These are phyloP conservation scores for Triplophysa yarkandensis DNA, from an alignment of 2,797 vertebrate genomes.

Conservation along the genomic window DNA sequence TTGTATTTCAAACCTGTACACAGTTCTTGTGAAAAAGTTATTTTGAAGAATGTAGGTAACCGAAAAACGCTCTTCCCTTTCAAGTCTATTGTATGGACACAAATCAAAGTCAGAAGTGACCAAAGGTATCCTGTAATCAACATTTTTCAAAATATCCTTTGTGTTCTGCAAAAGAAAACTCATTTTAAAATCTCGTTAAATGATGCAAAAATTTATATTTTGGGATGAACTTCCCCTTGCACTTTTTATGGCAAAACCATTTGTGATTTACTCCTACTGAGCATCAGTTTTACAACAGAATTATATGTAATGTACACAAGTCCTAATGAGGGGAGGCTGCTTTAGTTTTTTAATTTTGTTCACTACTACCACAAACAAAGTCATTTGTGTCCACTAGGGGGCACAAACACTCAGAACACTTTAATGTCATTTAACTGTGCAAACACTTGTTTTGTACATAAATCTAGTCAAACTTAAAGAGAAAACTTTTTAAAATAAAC, in stretches of 20 bases:
- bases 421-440: not conserved
- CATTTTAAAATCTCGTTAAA: too few species aligned
- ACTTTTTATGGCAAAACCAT: not conserved
- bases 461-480: not conserved
- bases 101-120: too few species aligned
- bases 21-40: too few species aligned
- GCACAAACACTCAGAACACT: constrained; percentile 52
- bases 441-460: not conserved
- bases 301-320: not conserved
- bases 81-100: too few species aligned
- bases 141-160: too few species aligned
- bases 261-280: not conserved
- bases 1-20: too few species aligned
- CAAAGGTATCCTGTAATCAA: too few species aligned
- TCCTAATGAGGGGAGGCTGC: not conserved
- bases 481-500: not conserved
- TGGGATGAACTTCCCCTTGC: too few species aligned
- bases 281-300: not conserved
- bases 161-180: too few species aligned
- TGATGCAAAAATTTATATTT: too few species aligned
- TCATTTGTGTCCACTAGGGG: constrained; percentile 65
- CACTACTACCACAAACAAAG: not conserved
- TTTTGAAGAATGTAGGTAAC: too few species aligned
- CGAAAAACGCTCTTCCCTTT: too few species aligned
- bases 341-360: not conserved